Base-by-base conservation (phyloP, 2,113 vertebrate species). In the Chionomys nivalis region DNA sequence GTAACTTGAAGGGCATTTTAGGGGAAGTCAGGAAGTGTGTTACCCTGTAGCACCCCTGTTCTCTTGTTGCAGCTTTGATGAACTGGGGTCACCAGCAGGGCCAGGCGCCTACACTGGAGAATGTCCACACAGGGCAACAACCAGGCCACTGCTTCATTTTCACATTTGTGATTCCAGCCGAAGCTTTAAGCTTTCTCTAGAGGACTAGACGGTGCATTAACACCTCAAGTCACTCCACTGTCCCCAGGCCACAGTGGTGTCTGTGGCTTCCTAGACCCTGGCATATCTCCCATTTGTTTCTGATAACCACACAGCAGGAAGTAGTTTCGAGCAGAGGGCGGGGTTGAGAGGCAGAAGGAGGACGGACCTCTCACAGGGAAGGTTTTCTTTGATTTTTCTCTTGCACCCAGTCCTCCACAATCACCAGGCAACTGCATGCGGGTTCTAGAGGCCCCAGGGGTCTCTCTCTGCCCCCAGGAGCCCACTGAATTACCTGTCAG, bases 171-270 rank as follows among this genome's bases (percentile, higher is more conserved):
- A 92, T 85, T 94, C 78, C 36, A 97, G 94, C 12, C 33, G 58
- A 97, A 97, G 93, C 82, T 94, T 97, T 93, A 92, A 96, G 96
- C 89, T 94, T 93, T 90, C 95, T 97, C 81, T 42, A 44, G 94
- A 93, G 94, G 81, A 90, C 89, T 44, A 87, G 89, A 78, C 68
- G 82, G 91, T 97, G 87, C 97, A 97, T 97, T 96, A 96, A 91
- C 94, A 97, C 96, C 89, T 97, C 94, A 47, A 75, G 89, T 58
- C n/a, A 72, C 36, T 58, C 68, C 8, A 14, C 44, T 0, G 5
- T 89, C 88, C 89, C 82, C 91, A 61, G 96, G 87, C 89, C 86
- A 24, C 13, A 0, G 63, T 39, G 89, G 47, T 77, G 26, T 95
- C 68, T 90, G 90, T 89, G 66, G 77, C 83, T 65, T 49, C 63